These are phyloP conservation scores for Anthopleura xanthogrammica DNA, from an alignment of 92 coral and sea anemone genomes.

Conservation along the genomic window DNA sequence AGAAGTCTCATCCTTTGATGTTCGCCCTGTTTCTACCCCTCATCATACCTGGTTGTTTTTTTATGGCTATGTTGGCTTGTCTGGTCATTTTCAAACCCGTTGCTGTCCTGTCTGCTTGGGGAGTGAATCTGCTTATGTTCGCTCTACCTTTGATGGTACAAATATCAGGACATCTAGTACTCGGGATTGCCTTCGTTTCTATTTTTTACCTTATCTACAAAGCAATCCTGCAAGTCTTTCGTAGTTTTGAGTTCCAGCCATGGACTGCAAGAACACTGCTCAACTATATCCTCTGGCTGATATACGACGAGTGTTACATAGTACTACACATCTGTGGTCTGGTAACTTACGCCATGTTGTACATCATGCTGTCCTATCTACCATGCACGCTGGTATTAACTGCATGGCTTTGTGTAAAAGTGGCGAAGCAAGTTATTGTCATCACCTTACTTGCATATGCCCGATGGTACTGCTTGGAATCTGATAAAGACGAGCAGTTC, in stretches of 20 bases:
- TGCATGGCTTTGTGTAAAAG: background rate
- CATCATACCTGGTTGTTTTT: background rate
- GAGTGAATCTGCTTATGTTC: background rate
- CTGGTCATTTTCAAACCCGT: background rate
- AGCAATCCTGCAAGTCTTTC: background rate
- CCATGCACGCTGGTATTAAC: background rate
- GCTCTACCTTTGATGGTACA: background rate
- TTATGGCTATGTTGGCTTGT: background rate
- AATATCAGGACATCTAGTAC: background rate
- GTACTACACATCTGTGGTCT: background rate
- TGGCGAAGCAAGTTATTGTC: background rate
- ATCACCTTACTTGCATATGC: background rate
- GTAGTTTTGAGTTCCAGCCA: background rate
- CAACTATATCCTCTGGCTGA: background rate
- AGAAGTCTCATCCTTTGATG: background rate
- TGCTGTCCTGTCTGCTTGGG: background rate
- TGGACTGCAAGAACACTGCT: background rate
- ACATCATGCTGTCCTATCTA: background rate
- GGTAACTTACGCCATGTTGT: background rate
- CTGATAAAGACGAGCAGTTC: background rate
- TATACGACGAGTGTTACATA: background rate
- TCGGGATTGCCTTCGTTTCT: background rate
- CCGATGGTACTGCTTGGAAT: background rate
- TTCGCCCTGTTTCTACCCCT: background rate
- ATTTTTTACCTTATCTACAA: background rate